Evolutionary conservation across 2,888 invertebrate genomes (phyloP).

Genomic region (Microplitis deprimator): DNA sequence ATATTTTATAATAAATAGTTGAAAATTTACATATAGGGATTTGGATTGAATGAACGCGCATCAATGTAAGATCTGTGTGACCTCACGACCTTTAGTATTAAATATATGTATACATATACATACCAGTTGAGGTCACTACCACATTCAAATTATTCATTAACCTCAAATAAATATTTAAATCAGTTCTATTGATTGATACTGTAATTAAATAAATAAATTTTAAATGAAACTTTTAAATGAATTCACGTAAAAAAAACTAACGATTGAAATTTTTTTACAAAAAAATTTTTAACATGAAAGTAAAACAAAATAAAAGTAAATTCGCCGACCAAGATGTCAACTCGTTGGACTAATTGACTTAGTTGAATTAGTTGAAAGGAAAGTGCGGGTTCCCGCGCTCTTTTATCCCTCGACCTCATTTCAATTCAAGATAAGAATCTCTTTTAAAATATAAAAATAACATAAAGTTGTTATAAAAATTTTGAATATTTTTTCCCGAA

Average conservation of each 20-base stretch:
- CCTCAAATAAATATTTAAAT: background rate
- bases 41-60: background rate
- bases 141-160: constrained; percentile 42
- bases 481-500: background rate
- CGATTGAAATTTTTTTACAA: no score
- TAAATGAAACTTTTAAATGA: no score
- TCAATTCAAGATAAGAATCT: constrained; percentile 8
- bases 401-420: constrained; percentile 20
- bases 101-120: constrained; percentile 9
- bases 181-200: background rate
- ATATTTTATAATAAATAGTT: background rate
- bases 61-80: background rate
- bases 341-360: constrained; percentile 30
- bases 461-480: background rate
- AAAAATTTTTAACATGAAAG: background rate
- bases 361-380: constrained; percentile 31
- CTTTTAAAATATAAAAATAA: constrained; percentile 12
- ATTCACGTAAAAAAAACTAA: no score
- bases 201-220: no score
- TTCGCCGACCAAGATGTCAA: background rate
- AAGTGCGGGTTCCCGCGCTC: constrained; percentile 22
- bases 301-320: background rate
- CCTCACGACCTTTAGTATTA: background rate
- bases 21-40: background rate
- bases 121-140: constrained; percentile 58